phyloP scores from a whole-genome alignment of 2,113 vertebrate species.

The Donacobius atricapilla region DNA sequence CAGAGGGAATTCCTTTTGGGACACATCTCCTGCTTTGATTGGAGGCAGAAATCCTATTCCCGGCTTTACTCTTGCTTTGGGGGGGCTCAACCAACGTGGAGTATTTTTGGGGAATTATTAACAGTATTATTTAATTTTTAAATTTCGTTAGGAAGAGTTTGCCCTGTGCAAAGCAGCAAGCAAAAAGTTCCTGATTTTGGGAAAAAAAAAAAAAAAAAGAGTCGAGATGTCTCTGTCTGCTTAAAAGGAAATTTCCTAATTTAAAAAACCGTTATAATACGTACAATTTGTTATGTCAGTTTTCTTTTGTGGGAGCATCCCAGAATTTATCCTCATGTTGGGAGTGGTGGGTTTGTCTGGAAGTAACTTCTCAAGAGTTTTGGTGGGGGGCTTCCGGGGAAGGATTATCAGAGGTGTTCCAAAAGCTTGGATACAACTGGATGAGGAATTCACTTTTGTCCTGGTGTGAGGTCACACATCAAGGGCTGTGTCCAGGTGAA shows the following conservation, averaged over 20 bases:
- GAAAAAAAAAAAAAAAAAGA: too few species aligned
- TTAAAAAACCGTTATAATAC: accelerated
- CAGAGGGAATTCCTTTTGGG: neutral
- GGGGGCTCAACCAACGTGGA: neutral
- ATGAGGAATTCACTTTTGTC: neutral
- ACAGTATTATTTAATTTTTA: neutral
- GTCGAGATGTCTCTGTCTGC: neutral
- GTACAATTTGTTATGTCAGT: accelerated
- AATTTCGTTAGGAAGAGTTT: neutral
- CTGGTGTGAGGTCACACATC: neutral
- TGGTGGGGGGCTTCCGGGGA: neutral
- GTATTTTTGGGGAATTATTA: neutral
- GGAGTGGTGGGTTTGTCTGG: neutral
- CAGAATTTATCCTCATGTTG: neutral
- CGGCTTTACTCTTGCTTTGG: neutral
- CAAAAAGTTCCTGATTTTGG: neutral
- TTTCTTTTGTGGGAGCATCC: neutral
- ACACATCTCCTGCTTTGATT: accelerated
- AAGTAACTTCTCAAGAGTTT: neutral
- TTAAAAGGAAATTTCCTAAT: neutral
- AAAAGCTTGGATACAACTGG: neutral
- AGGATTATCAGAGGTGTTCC: neutral
- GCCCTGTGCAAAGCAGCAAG: neutral
- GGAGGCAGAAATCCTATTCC: neutral
- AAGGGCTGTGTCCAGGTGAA: neutral